These are phyloP conservation scores for Myotis myotis DNA, from an alignment of 2,797 vertebrate species.

Conservation along the genomic window DNA sequence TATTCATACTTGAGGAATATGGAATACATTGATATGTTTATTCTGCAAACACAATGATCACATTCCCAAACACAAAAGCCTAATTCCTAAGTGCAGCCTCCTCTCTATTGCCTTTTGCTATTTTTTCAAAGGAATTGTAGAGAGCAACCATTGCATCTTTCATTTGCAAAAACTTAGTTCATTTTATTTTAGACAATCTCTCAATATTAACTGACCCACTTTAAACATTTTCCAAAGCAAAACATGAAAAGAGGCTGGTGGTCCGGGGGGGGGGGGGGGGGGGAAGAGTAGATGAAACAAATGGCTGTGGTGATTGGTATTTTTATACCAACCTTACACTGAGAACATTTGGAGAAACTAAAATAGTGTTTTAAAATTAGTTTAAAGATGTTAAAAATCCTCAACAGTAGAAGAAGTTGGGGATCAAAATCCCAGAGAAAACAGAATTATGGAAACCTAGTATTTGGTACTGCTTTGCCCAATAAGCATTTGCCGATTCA, in stretches of 20 bases:
- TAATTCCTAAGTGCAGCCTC: not conserved
- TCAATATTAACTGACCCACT: not conserved
- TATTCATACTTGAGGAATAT: not conserved
- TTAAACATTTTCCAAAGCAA: slow-evolving; percentile 2
- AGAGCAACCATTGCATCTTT: not conserved
- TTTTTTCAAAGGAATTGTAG: not conserved
- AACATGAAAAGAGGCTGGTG: not conserved
- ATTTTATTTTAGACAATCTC: not conserved
- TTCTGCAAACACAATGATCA: not conserved
- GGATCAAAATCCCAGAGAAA: not conserved
- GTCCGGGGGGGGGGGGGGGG: fast-evolving
- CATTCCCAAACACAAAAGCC: not conserved
- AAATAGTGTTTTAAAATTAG: not conserved
- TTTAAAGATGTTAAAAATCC: not conserved
- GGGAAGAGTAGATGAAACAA: not conserved
- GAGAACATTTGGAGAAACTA: not conserved
- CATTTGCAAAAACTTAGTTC: not conserved
- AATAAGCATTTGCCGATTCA: not conserved
- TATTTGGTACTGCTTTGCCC: not conserved
- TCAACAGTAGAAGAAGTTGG: not conserved
- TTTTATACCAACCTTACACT: not conserved
- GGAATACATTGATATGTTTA: not conserved
- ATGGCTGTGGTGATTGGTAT: not conserved
- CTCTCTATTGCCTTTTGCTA: not conserved
- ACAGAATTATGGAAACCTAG: not conserved